Evolutionary conservation across 2,888 invertebrate genomes (phyloP).

Genomic region (Trissoscelio sp.): DNA sequence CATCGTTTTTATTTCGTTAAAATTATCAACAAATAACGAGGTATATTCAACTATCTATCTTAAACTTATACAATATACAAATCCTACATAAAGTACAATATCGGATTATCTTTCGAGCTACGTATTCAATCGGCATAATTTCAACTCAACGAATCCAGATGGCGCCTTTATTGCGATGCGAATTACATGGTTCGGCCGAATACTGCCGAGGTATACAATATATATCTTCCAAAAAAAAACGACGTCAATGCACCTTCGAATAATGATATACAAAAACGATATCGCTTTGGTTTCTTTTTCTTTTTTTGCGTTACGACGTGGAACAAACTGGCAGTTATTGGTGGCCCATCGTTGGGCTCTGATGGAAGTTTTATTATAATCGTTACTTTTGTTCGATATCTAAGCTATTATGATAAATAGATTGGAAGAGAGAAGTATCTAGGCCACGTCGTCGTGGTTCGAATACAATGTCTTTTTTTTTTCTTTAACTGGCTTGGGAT

Average conservation of each 20-base stretch:
- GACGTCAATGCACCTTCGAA: conserved; percentile 10
- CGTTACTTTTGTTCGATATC: conserved; percentile 45
- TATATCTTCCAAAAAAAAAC: conserved; percentile 69
- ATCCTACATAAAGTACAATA: conserved; percentile 49
- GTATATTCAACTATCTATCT: conserved; percentile 63
- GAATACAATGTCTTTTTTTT: conserved; percentile 68
- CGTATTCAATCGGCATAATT: conserved; percentile 9
- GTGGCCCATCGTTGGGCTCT: conserved; percentile 40
- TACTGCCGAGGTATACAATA: conserved; percentile 39
- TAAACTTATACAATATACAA: conserved; percentile 53
- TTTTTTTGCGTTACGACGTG: conserved; percentile 69
- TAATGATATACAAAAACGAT: conserved; percentile 66
- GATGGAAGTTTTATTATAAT: conserved; percentile 32
- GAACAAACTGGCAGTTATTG: conserved; percentile 78
- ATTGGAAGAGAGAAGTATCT: conserved; percentile 79
- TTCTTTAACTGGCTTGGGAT: conserved; percentile 85
- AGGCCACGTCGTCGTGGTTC: conserved; percentile 70
- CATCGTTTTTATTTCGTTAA: conserved; percentile 49
- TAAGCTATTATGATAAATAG: conserved; percentile 77
- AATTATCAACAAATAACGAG: conserved; percentile 68
- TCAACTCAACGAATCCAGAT: background rate
- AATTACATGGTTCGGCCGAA: conserved; percentile 8
- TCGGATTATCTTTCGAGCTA: conserved; percentile 20
- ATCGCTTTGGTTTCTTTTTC: conserved; percentile 73
- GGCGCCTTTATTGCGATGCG: background rate